These are phyloP conservation scores for Leuciscus waleckii DNA, from an alignment of 2,797 vertebrate genomes.

Conservation along the genomic window DNA sequence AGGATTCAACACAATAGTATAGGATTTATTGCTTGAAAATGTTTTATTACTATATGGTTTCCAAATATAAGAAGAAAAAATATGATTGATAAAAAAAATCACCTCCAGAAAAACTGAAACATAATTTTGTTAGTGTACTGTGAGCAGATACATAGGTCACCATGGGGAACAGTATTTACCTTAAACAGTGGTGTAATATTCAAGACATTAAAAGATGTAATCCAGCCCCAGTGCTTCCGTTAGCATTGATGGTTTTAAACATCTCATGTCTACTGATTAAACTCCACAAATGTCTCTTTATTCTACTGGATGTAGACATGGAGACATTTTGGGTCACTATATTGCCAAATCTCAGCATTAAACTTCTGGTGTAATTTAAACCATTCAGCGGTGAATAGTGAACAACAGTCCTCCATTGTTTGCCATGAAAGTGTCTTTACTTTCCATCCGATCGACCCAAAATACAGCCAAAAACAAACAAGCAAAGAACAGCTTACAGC, in stretches of 20 bases:
- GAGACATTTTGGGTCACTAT: constrained; percentile 25
- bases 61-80: constrained; percentile 79
- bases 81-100: constrained; percentile 60
- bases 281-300: constrained; percentile 34
- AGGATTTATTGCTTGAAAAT: constrained; percentile 70
- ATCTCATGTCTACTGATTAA: constrained; percentile 12
- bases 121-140: constrained; percentile 75
- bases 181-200: constrained; percentile 84
- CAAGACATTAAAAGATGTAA: constrained; percentile 57
- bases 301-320: constrained; percentile 1
- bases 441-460: constrained; percentile 44
- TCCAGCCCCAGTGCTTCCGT: not conserved
- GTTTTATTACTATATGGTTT: constrained; percentile 81
- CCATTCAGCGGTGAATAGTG: constrained; percentile 17
- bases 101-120: constrained; percentile 63
- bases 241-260: constrained; percentile 8
- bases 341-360: constrained; percentile 27
- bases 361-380: constrained; percentile 45
- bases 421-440: constrained; percentile 30
- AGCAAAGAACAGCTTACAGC: constrained; percentile 63
- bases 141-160: constrained; percentile 74
- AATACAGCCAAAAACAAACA: constrained; percentile 63
- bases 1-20: constrained; percentile 64
- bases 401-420: constrained; percentile 52
- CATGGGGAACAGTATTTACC: constrained; percentile 70